Conservation (phyloP, 1,140 invertebrate species). For the Drosophila oshimai region DNA sequence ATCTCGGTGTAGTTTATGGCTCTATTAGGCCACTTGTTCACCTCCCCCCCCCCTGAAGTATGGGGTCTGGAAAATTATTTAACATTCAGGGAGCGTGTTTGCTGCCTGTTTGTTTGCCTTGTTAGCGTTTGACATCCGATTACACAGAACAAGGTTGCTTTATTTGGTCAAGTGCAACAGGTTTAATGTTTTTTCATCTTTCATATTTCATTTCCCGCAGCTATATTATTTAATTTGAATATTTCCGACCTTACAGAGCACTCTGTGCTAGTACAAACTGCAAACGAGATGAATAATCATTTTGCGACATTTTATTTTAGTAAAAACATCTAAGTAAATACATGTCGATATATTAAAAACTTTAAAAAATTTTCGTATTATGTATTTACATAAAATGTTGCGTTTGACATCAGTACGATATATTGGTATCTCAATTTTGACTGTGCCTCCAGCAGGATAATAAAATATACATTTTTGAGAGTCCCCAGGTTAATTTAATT, state of each 20-base stretch:
- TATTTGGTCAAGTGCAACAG: constrained; percentile 23
- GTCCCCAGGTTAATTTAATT: constrained; percentile 27
- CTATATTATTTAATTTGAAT: constrained; percentile 39
- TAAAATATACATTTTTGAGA: constrained; percentile 1
- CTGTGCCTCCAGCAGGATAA: not conserved
- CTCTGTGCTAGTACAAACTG: not conserved
- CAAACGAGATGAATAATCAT: not conserved
- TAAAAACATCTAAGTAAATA: too few relatives aligned
- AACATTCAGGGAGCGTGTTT: constrained; percentile 6
- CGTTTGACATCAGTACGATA: too few relatives aligned
- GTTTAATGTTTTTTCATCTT: not conserved
- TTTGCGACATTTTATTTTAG: too few relatives aligned
- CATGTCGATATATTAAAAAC: not conserved
- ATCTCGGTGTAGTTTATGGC: constrained; percentile 48
- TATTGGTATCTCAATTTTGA: not conserved
- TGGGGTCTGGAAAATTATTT: constrained; percentile 10
- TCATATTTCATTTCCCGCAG: constrained; percentile 20
- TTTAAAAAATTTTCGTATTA: too few relatives aligned
- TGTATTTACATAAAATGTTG: too few relatives aligned
- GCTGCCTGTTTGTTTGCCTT: constrained; percentile 21
- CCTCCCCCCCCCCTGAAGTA: not conserved
- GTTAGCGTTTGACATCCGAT: constrained; percentile 25
- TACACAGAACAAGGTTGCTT: constrained; percentile 15
- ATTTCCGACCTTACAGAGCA: not conserved
- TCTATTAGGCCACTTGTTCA: constrained; percentile 50